Conservation (phyloP, 2,888 invertebrate species). For the Steinernema scapterisci region DNA sequence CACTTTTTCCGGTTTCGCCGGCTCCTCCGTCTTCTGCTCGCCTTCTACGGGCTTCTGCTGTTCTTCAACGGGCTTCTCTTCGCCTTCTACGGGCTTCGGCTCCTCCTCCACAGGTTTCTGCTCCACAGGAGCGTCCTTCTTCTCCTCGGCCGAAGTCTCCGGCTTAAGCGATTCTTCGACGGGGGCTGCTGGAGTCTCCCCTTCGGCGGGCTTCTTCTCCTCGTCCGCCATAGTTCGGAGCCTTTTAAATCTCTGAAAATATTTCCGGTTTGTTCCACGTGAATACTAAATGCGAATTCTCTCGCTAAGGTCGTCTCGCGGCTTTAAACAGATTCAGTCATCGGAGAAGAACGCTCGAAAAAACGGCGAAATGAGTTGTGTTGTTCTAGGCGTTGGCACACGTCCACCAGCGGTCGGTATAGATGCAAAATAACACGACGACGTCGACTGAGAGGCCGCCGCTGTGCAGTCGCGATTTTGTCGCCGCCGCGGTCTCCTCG, state of each 20-base stretch:
- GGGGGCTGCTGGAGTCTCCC: not conserved
- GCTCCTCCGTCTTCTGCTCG: not conserved
- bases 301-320: not conserved
- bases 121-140: not conserved
- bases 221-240: slow-evolving; percentile 16
- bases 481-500: slow-evolving; percentile 9
- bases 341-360: not conserved
- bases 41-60: not conserved
- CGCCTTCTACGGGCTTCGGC: not conserved
- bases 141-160: not conserved
- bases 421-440: slow-evolving; percentile 20
- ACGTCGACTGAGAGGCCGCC: not conserved
- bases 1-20: slow-evolving; percentile 1
- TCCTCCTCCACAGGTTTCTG: not conserved
- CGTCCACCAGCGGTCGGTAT: not conserved
- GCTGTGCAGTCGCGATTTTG: not conserved
- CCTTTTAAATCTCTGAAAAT: too few relatives aligned
- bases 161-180: slow-evolving; percentile 11
- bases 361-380: not conserved
- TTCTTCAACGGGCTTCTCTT: too few relatives aligned
- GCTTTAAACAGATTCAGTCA: not conserved
- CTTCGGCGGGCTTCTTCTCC: slow-evolving; percentile 17
- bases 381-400: not conserved
- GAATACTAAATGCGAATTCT: not conserved
- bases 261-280: not conserved